Conservation (phyloP, 2,113 vertebrate species). For the Rhineura floridana region DNA sequence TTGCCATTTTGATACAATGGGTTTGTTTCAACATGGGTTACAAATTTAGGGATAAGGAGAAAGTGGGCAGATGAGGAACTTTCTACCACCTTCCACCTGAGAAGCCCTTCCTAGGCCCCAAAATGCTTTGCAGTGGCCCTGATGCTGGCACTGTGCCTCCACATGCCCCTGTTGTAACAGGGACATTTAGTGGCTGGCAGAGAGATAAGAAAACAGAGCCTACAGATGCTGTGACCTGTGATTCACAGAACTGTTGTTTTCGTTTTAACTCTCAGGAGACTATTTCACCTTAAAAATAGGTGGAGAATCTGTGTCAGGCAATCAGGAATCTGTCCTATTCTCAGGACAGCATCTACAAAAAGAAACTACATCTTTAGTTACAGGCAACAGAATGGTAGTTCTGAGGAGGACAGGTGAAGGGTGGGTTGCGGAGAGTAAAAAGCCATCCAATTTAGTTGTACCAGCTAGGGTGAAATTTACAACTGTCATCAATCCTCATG, state of each 20-base stretch:
- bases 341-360: slow-evolving; percentile 23
- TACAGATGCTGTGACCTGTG: neutral
- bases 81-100: neutral
- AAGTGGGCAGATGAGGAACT: neutral
- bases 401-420: slow-evolving; percentile 60
- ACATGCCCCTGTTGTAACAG: neutral
- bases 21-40: neutral
- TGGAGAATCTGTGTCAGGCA: slow-evolving; percentile 8
- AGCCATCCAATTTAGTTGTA: slow-evolving; percentile 63
- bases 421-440: slow-evolving; percentile 59
- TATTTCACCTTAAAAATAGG: slow-evolving; percentile 7
- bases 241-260: neutral
- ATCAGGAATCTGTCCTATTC: slow-evolving; percentile 6
- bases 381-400: slow-evolving; percentile 26
- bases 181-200: neutral
- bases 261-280: slow-evolving; percentile 27
- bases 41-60: neutral
- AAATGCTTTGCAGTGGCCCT: neutral
- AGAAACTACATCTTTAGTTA: slow-evolving; percentile 23
- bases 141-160: neutral
- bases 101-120: neutral
- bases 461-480: slow-evolving; percentile 67
- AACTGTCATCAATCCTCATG: slow-evolving; percentile 60
- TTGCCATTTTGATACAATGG: neutral
- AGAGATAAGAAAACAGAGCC: neutral